Conservation (phyloP, 1,140 invertebrate genomes). For the Saxidomus purpurata region DNA sequence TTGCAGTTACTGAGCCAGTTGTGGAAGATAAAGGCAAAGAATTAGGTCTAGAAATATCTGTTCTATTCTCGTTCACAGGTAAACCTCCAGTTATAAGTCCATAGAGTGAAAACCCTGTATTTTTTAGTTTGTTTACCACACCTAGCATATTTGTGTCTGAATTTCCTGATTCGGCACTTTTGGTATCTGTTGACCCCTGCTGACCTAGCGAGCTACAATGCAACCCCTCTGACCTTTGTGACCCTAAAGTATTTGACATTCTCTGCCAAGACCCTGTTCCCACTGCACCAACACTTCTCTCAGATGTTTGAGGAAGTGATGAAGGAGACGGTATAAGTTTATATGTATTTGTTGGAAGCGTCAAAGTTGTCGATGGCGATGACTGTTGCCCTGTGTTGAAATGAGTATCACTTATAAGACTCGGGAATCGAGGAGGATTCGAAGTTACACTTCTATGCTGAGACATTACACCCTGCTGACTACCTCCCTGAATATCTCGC, state of each 20-base stretch:
- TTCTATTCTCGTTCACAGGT: not conserved
- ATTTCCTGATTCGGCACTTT: not conserved
- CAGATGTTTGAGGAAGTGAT: not conserved
- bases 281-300: not conserved
- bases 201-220: not conserved
- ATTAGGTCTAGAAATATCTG: slow-evolving; percentile 23
- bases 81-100: slow-evolving; percentile 72
- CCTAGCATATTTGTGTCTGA: slow-evolving; percentile 52
- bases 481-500: slow-evolving; percentile 86
- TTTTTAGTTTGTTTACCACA: slow-evolving; percentile 78
- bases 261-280: not conserved
- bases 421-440: slow-evolving; percentile 63
- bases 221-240: not conserved
- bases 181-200: not conserved
- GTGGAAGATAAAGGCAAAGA: slow-evolving; percentile 20
- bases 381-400: slow-evolving; percentile 56
- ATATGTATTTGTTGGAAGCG: slow-evolving; percentile 44
- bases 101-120: slow-evolving; percentile 78
- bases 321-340: slow-evolving; percentile 50
- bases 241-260: not conserved
- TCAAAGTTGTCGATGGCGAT: slow-evolving; percentile 20
- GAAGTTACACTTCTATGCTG: slow-evolving; percentile 3
- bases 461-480: slow-evolving; percentile 16
- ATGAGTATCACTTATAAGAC: slow-evolving; percentile 65
- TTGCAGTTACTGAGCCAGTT: slow-evolving; percentile 11